These are phyloP conservation scores for Dyspetes luteomarginatus DNA, from an alignment of 2,888 invertebrate genomes.

Conservation along the genomic window DNA sequence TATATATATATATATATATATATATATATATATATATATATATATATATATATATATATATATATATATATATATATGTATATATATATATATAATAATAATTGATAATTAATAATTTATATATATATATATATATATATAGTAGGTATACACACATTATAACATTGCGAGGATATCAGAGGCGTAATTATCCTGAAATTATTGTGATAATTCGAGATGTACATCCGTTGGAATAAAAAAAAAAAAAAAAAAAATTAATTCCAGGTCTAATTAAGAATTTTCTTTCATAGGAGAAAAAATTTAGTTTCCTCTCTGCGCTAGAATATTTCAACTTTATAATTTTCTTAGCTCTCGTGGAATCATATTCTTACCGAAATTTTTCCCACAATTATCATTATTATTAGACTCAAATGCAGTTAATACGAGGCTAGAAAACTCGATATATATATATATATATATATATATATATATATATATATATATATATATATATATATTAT, in stretches of 20 bases:
- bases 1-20: slow-evolving; percentile 2
- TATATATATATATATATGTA: not conserved
- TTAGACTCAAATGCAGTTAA: not conserved
- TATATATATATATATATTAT: too few relatives aligned
- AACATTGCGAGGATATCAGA: not conserved
- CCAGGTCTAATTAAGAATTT: not conserved
- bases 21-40: not conserved
- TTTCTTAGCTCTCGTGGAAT: not conserved
- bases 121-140: not conserved
- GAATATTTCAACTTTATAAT: not conserved
- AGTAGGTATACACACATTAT: too few relatives aligned
- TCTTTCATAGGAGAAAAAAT: not conserved
- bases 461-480: too few relatives aligned
- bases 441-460: too few relatives aligned
- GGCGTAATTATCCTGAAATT: not conserved
- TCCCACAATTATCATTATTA: not conserved
- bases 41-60: slow-evolving; percentile 4
- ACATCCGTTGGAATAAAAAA: not conserved
- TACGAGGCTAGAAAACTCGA: slow-evolving; percentile 62
- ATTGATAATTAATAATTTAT: too few relatives aligned
- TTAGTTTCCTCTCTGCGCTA: not conserved
- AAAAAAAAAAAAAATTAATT: not conserved
- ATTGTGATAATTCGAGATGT: not conserved
- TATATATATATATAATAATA: not conserved
- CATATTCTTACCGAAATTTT: not conserved